phyloP scores from a whole-genome alignment of 2,797 vertebrate genomes.

The Ceryle rudis region DNA sequence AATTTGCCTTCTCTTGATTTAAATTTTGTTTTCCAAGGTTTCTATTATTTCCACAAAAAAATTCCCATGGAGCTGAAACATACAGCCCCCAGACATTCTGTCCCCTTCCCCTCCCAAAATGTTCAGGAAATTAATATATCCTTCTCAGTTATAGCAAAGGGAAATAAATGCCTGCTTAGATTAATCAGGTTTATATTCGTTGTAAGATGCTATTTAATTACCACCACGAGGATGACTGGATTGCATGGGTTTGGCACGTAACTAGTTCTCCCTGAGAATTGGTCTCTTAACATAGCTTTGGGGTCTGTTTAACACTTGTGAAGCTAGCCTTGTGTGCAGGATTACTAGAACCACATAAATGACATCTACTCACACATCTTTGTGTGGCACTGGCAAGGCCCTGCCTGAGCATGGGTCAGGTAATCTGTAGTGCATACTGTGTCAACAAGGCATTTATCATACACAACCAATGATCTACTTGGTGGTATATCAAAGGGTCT shows the following conservation, averaged over 20 bases:
- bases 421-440: not conserved
- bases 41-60: not conserved
- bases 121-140: not conserved
- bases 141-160: not conserved
- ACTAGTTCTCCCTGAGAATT: not conserved
- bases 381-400: not conserved
- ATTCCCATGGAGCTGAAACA: not conserved
- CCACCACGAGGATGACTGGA: not conserved
- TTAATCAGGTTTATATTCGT: not conserved
- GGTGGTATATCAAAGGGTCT: not conserved
- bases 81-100: not conserved
- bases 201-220: not conserved
- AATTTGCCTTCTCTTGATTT: not conserved
- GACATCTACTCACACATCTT: rapidly evolving
- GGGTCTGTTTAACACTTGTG: not conserved
- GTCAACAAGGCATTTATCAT: not conserved
- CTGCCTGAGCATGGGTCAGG: not conserved
- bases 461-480: not conserved
- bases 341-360: not conserved
- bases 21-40: not conserved
- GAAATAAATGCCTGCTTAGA: not conserved
- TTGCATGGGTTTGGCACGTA: not conserved
- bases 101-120: not conserved
- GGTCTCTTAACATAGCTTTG: not conserved
- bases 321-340: not conserved